These are phyloP conservation scores for Esox niger DNA, from an alignment of 2,113 vertebrate species.

Conservation along the genomic window DNA sequence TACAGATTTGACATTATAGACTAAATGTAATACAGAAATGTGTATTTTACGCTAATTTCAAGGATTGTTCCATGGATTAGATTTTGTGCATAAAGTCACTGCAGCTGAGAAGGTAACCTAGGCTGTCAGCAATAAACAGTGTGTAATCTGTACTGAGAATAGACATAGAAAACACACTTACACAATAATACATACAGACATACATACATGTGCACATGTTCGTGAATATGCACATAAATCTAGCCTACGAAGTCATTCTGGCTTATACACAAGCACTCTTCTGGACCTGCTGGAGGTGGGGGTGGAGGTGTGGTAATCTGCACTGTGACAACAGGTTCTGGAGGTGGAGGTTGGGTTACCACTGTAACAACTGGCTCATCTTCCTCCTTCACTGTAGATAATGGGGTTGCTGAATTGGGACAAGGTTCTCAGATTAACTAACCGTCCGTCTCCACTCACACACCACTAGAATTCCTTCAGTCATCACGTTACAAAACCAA, in stretches of 20 bases:
- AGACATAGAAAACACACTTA: constrained; percentile 6
- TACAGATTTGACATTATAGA: too few relatives aligned
- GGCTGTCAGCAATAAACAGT: background rate
- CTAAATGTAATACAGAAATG: too few relatives aligned
- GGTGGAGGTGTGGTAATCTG: constrained; percentile 30
- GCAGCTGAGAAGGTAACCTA: too few relatives aligned
- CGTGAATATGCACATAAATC: background rate
- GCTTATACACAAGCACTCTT: background rate
- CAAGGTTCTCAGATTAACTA: constrained; percentile 28
- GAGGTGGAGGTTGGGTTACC: constrained; percentile 25
- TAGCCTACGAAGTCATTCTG: background rate
- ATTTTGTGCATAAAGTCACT: too few relatives aligned
- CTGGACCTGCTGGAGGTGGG: constrained; percentile 10
- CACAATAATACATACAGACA: background rate
- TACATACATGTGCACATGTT: constrained; percentile 10
- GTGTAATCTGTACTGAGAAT: background rate
- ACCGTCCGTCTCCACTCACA: constrained; percentile 25
- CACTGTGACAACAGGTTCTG: constrained; percentile 7
- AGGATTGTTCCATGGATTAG: too few relatives aligned
- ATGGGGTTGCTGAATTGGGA: constrained; percentile 4
- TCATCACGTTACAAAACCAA: constrained; percentile 7
- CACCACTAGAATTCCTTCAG: constrained; percentile 25
- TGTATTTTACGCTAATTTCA: too few relatives aligned
- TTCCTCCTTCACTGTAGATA: constrained; percentile 26
- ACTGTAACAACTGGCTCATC: constrained; percentile 19